A percentile compares a stretch with the other conserved stretches of the same genome.
phyloP scores from a whole-genome alignment of 2,113 vertebrate genomes.

The Protobothrops mucrosquamatus region DNA sequence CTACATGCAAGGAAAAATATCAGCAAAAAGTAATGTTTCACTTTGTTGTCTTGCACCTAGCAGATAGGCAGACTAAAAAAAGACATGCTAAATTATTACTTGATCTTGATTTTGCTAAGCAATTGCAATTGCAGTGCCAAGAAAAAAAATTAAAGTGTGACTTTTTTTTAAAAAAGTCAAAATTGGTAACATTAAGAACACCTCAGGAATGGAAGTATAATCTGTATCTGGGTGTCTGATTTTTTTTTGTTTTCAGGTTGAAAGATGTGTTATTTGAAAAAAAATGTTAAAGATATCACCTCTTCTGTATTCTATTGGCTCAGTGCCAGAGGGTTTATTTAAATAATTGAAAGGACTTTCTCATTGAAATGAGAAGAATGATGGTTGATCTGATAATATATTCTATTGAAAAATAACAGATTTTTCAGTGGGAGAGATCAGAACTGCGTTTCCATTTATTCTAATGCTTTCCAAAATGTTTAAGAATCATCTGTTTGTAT shows the following conservation, averaged over 20 bases:
- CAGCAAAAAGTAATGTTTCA: not conserved
- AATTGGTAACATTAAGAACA: not conserved
- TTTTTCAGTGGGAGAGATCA: not conserved
- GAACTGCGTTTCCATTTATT: not conserved
- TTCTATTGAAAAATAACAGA: not conserved
- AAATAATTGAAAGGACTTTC: not conserved
- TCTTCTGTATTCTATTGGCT: not conserved
- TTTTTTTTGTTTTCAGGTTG: not conserved
- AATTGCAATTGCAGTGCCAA: not conserved
- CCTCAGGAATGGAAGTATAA: not conserved
- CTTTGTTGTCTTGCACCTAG: not conserved
- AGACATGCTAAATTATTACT: not conserved
- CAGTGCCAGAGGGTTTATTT: not conserved
- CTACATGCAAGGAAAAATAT: not conserved
- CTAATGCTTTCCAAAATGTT: not conserved
- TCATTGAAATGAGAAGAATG: not conserved
- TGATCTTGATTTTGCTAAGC: not conserved
- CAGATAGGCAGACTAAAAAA: not conserved
- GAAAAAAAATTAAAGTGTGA: not conserved
- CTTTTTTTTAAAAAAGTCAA: too few species aligned
- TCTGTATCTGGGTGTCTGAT: not conserved
- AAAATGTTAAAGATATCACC: not conserved
- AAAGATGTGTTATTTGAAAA: not conserved
- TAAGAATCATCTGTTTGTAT: not conserved
- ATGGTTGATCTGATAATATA: not conserved